These are phyloP conservation scores for Benthosema pterotum DNA, from an alignment of 2,797 vertebrate species.

Conservation along the genomic window DNA sequence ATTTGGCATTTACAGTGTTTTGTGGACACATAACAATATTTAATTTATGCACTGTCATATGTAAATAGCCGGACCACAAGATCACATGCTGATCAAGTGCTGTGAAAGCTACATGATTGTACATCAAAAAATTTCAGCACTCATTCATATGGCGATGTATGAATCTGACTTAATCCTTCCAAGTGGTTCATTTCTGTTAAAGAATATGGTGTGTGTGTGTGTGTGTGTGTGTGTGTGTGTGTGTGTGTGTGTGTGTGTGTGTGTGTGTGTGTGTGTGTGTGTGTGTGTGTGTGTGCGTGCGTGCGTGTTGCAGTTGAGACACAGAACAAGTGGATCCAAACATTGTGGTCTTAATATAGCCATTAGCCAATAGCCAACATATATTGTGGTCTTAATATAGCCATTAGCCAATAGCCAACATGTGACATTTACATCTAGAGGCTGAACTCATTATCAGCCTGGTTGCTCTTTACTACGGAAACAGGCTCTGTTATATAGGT, in stretches of 20 bases:
- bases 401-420: constrained; percentile 17
- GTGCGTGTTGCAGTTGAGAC: constrained; percentile 13
- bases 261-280: too few relatives aligned
- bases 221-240: too few relatives aligned
- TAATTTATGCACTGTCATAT: too few relatives aligned
- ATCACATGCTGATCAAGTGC: too few relatives aligned
- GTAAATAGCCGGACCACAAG: too few relatives aligned
- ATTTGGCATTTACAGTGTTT: constrained; percentile 3
- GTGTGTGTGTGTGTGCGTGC: too few relatives aligned
- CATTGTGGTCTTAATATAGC: constrained; percentile 65
- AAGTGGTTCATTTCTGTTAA: constrained; percentile 14
- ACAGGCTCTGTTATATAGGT: constrained; percentile 14
- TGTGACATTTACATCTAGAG: constrained; percentile 72
- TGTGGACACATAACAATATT: neutral
- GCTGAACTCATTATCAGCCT: constrained; percentile 65
- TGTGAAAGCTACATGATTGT: too few relatives aligned
- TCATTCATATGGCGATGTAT: too few relatives aligned
- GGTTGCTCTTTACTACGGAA: constrained; percentile 52
- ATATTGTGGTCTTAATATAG: constrained; percentile 65
- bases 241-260: too few relatives aligned
- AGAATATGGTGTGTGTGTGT: too few relatives aligned
- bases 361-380: constrained; percentile 2
- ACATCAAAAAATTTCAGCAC: too few relatives aligned
- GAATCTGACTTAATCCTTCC: neutral
- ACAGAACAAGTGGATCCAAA: constrained; percentile 40